Percentiles rank a stretch among this genome's conserved stretches.
Conservation (phyloP, 2,797 vertebrate genomes). For the Pangasius macronema region DNA sequence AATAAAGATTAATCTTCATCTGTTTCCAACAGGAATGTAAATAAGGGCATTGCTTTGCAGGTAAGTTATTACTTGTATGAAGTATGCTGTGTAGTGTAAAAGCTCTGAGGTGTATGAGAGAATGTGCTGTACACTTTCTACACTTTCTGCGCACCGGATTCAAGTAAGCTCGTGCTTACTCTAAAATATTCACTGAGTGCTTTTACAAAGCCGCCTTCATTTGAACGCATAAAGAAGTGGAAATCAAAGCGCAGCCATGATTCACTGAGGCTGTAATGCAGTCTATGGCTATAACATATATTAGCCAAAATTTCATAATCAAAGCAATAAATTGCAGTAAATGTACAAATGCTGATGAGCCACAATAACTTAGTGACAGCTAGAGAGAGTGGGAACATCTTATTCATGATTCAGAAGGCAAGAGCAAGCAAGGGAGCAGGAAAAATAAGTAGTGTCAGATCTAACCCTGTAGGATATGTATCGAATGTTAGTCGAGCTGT, state of each 20-base stretch:
- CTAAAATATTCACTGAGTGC: background rate
- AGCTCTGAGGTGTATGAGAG: background rate
- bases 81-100: background rate
- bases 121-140: background rate
- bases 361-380: background rate
- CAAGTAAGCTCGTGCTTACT: background rate
- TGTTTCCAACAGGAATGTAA: background rate
- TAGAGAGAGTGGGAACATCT: background rate
- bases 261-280: background rate
- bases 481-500: background rate
- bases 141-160: background rate
- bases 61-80: background rate
- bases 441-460: background rate
- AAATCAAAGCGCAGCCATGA: background rate
- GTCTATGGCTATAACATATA: background rate
- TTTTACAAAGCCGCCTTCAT: background rate
- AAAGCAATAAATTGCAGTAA: constrained; percentile 7
- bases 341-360: background rate
- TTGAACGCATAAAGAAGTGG: background rate
- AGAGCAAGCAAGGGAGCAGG: background rate
- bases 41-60: background rate
- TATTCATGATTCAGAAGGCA: background rate
- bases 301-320: constrained; percentile 7
- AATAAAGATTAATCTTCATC: constrained; percentile 30
- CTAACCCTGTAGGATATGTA: background rate